Conservation (phyloP, 2,113 vertebrate species). For the rabbit (Oryctolagus cuniculus) region mOryCun1.1 NC_091439.1:7073501-7074000, state of each 20-base stretch:
- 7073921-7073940: neutral
- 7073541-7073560: neutral
- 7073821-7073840: neutral
- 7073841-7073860: neutral
- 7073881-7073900: neutral
- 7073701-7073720: neutral
- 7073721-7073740: neutral
- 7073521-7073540: neutral
- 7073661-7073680: neutral
- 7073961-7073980: neutral
- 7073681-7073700: neutral
- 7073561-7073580: neutral
- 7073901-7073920: neutral
- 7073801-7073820: neutral
- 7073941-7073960: neutral
- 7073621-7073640: neutral
- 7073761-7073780: neutral
- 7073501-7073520: neutral
- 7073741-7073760: neutral
- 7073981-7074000: neutral
- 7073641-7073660: too few species aligned
- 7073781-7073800: neutral
- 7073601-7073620: neutral
- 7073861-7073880: neutral
- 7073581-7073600: neutral